phyloP scores from a whole-genome alignment of 2,113 vertebrate species.

The Butorides virescens region DNA sequence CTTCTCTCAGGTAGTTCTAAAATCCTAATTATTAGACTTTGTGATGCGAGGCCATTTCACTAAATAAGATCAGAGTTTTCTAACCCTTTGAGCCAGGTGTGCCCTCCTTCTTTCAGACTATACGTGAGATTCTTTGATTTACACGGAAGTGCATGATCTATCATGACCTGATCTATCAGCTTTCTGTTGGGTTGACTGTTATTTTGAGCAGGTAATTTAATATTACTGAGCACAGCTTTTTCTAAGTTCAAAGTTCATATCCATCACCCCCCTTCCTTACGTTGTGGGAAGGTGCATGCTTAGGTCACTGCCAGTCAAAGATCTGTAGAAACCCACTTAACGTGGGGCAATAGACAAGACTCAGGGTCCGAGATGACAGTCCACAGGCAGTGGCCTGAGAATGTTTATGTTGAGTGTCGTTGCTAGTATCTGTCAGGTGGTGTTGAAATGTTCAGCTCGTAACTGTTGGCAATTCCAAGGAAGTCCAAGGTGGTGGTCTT shows the following conservation, averaged over 20 bases:
- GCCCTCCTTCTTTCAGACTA: not conserved
- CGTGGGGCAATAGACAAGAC: not conserved
- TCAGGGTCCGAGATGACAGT: not conserved
- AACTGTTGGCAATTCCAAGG: not conserved
- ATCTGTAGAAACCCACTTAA: not conserved
- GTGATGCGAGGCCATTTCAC: not conserved
- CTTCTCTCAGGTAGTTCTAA: not conserved
- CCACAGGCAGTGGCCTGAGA: not conserved
- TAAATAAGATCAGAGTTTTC: not conserved
- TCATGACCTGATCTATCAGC: not conserved
- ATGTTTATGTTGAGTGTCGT: not conserved
- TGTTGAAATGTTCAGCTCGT: not conserved
- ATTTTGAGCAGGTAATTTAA: not conserved
- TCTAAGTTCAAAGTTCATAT: not conserved
- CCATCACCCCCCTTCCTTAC: not conserved
- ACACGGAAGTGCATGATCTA: not conserved
- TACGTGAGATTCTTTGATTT: not conserved
- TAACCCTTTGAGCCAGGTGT: not conserved
- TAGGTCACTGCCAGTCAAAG: not conserved
- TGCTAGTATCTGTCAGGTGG: not conserved
- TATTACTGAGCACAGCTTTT: not conserved
- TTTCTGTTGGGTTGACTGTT: not conserved
- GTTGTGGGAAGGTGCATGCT: not conserved
- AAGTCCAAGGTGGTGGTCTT: not conserved
- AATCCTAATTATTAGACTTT: not conserved